phyloP scores from a whole-genome alignment of 2,797 vertebrate species.

The Prionace glauca region DNA sequence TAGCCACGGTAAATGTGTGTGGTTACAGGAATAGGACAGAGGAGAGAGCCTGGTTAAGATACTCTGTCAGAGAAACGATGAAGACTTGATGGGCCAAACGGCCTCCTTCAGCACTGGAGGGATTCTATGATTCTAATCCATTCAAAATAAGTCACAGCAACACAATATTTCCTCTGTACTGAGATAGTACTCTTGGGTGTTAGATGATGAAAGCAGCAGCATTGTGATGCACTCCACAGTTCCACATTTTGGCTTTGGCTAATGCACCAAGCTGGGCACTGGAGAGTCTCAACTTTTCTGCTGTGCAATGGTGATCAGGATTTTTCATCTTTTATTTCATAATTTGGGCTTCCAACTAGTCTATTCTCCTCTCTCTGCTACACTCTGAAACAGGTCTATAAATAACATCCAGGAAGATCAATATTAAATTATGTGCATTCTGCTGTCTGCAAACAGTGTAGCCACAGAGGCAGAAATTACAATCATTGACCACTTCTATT shows the following conservation, averaged over 20 bases:
- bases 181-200: neutral
- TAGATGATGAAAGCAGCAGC: neutral
- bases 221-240: neutral
- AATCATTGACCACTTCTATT: neutral
- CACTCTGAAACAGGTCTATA: neutral
- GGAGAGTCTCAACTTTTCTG: neutral
- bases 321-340: neutral
- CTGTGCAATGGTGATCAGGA: neutral
- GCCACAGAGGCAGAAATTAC: conserved; percentile 30
- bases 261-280: neutral
- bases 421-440: conserved; percentile 11
- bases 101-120: too few relatives aligned
- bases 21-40: too few relatives aligned
- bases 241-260: too few relatives aligned
- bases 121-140: too few relatives aligned
- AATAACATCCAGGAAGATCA: conserved; percentile 2
- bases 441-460: conserved; percentile 15
- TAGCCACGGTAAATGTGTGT: too few relatives aligned
- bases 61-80: too few relatives aligned
- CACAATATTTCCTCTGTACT: neutral
- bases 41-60: too few relatives aligned
- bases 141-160: neutral
- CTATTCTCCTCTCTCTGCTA: neutral
- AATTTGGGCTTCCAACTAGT: neutral
- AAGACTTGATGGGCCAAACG: too few relatives aligned